Evolutionary conservation across 2,888 invertebrate species (phyloP).

Genomic region (Agrilus mali): DNA sequence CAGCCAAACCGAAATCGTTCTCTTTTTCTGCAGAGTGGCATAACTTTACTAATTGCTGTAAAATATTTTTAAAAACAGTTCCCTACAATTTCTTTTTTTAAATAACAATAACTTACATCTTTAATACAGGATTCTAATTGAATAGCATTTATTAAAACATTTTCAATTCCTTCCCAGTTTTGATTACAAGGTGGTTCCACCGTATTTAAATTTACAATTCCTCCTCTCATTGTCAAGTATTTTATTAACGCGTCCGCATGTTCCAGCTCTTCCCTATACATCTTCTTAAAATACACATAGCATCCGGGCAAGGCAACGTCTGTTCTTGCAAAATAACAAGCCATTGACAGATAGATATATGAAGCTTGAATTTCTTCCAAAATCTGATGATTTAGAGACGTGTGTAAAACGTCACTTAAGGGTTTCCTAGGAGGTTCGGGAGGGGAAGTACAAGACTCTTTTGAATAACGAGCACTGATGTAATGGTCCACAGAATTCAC

Average conservation of each 20-base stretch:
- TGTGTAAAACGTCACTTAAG: too few relatives aligned
- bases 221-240: slow-evolving; percentile 37
- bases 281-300: slow-evolving; percentile 34
- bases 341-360: slow-evolving; percentile 49
- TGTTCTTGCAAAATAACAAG: slow-evolving; percentile 36
- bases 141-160: slow-evolving; percentile 31
- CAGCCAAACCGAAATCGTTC: slow-evolving; percentile 37
- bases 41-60: slow-evolving; percentile 32
- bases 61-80: slow-evolving; percentile 14
- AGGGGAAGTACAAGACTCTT: too few relatives aligned
- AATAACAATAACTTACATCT: slow-evolving; percentile 18
- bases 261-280: slow-evolving; percentile 38
- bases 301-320: slow-evolving; percentile 35
- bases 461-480: too few relatives aligned
- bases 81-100: slow-evolving; percentile 1
- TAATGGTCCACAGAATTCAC: too few relatives aligned
- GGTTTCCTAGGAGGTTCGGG: too few relatives aligned
- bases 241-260: slow-evolving; percentile 35
- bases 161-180: slow-evolving; percentile 32
- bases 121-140: slow-evolving; percentile 27
- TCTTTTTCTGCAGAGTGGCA: slow-evolving; percentile 34
- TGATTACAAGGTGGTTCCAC: slow-evolving; percentile 24
- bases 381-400: slow-evolving; percentile 40
- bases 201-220: slow-evolving; percentile 27
- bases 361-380: slow-evolving; percentile 45